These are phyloP conservation scores for Theristicus caerulescens DNA, from an alignment of 2,113 vertebrate genomes.

Conservation along the genomic window DNA sequence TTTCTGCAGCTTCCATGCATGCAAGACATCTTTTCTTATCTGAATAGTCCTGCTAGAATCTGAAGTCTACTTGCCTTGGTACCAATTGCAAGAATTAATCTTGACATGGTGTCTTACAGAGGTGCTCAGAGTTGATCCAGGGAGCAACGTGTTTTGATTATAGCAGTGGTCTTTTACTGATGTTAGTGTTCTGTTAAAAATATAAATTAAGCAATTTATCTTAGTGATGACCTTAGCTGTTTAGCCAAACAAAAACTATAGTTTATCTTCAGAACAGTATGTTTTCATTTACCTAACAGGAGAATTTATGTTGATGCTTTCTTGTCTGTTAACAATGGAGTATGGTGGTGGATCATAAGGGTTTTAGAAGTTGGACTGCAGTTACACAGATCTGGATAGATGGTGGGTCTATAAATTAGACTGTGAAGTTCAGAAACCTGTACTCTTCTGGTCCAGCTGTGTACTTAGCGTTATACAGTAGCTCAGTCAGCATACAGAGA, in stretches of 20 bases:
- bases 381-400: not conserved
- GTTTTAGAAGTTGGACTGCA: not conserved
- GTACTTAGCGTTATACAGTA: not conserved
- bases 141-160: not conserved
- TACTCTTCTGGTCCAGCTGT: not conserved
- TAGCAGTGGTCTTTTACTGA: not conserved
- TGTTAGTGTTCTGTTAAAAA: not conserved
- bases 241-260: not conserved
- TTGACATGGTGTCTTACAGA: not conserved
- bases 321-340: not conserved
- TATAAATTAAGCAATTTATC: not conserved
- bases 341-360: not conserved
- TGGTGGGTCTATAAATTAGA: not conserved
- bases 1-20: not conserved
- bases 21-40: not conserved
- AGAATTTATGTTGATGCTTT: not conserved
- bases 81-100: not conserved
- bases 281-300: not conserved
- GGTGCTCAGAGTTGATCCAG: not conserved
- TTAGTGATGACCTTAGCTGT: not conserved
- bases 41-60: not conserved
- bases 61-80: not conserved
- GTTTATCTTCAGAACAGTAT: not conserved
- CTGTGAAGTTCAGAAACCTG: not conserved
- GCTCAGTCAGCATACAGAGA: not conserved